Evolutionary conservation across 2,797 vertebrate species (phyloP), one percentile per base, ranked within the genome.

Genomic region (Pygocentrus nattereri): DNA sequence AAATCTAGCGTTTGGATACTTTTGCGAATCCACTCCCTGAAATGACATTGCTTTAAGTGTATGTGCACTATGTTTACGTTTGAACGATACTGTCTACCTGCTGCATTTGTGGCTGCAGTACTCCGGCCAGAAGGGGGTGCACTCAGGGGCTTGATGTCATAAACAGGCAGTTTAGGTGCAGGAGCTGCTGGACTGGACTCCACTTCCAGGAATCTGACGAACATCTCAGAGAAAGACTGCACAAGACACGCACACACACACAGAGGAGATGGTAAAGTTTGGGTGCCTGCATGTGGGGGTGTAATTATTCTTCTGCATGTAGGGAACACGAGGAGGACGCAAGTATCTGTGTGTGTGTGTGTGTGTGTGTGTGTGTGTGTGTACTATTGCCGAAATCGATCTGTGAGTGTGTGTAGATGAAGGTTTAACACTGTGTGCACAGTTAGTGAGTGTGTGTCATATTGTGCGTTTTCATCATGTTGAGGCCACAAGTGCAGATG

Each of bases 221-320:
- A 99, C 92, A 99, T 94, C 92, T 98, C 97, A 64, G 98, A 99
- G 93, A 99, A 99, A 83, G 98, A 99, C 98, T 99, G 74, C 19
- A 82, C 85, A 50, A 67, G n/a, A 75, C 50, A 68, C 12, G 70
- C 23, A 72, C 27, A 70, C 18, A 61, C 18, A 76, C 52, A 61
- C 47, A 69, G 52, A 12, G 15, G 50, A 58, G 23, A 47, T 4
- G 18, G n/a, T 41, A 1, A 54, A 59, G 11, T 44, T 10, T 44
- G 21, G 5, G n/a, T 71, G 49, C 70, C 25, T 78, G 52, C 50
- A 31, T 31, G 23, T 58, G 12, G 30, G 27, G 62, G 47, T 30
- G 56, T 75, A 38, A 19, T 16, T 59, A 21, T 62, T 38, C 34
- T 38, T 38, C 6, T 38, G 34, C 34, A 6, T 34, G 34, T 34